Evolutionary conservation across 2,888 invertebrate genomes (phyloP).

Genomic region (Philopedon plagiatum): DNA sequence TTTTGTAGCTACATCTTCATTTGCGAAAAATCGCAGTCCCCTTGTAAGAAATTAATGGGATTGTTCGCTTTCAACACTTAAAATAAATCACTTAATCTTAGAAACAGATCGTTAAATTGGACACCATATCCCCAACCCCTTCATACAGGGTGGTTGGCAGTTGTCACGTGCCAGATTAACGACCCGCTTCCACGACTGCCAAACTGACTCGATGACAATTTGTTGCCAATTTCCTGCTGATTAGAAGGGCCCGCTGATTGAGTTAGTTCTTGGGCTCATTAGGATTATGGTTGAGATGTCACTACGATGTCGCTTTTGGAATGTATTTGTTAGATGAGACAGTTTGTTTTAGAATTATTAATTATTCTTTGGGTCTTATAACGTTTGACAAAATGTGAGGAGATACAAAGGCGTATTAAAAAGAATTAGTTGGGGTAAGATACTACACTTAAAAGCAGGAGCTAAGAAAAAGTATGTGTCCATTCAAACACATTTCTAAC

Average conservation of each 20-base stretch:
- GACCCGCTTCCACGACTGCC: conserved; percentile 15
- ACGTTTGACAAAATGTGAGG: too few species aligned
- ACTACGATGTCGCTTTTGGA: not conserved
- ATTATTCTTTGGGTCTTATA: not conserved
- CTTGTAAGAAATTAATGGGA: conserved; percentile 34
- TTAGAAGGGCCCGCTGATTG: conserved; percentile 14
- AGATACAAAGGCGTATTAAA: too few species aligned
- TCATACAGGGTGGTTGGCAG: conserved; percentile 26
- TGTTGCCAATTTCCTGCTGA: conserved; percentile 45
- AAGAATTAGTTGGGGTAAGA: too few species aligned
- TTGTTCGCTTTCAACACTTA: conserved; percentile 36
- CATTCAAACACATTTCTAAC: too few species aligned
- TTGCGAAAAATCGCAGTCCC: conserved; percentile 10
- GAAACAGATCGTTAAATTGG: conserved; percentile 31
- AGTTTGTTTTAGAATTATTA: not conserved
- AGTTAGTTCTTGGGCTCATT: conserved; percentile 1
- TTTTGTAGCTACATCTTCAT: conserved; percentile 6
- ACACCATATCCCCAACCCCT: conserved; percentile 29
- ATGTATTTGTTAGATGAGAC: not conserved
- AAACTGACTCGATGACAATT: conserved; percentile 38
- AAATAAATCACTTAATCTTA: conserved; percentile 40
- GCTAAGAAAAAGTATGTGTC: too few species aligned
- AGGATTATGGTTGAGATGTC: conserved; percentile 6
- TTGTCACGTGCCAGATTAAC: conserved; percentile 29
- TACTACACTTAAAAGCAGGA: too few species aligned